Evolutionary conservation across 2,797 vertebrate genomes (phyloP), one percentile per base, ranked within the genome.

Genomic region (Sylvilagus floridanus): DNA sequence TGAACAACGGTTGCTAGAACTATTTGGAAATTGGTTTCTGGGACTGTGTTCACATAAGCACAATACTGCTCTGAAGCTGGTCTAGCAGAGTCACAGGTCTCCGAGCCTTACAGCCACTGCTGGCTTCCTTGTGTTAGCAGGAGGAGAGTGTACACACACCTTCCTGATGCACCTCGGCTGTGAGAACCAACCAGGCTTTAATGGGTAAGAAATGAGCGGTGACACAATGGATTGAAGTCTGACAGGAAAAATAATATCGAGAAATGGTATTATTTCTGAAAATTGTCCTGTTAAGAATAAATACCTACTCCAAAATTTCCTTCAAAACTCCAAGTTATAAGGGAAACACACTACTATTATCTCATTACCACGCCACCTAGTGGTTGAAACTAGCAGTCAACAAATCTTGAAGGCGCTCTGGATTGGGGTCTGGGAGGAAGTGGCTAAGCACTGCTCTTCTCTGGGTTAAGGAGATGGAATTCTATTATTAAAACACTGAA

Each of bases 1-100:
- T 71, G 57, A 94, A 24, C 93, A 93, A 87, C 86, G 66, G 21
- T 75, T 65, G 65, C 50, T 57, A 69, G 71, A 57, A 32, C 77
- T 82, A 12, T 82, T 91, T 96, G 50, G 32, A 88, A 76, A 72
- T 76, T 88, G 32, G 65, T 88, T 73, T 57, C 3, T 22, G 78
- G 21, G 37, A 62, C 19, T 60, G 21, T 78, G 32, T 42, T 87
- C 65, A 57, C 73, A 54, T 78, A 87, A 87, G 72, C 17, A 79
- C 71, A 63, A 10, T 69, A 73, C 14, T 42, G 32, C 24, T 68
- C 47, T 91, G 90, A 91, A 89, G 69, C 26, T 89, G 75, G 78
- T 93, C 32, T 86, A 12, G 62, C 60, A 83, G 65, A 42, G 47
- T 60, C 79, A 86, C 24, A 76, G 71, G 10, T 66, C 69, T 86